Evolutionary conservation across 2,113 vertebrate species (phyloP).

Genomic region (Pelvicachromis taeniatus): DNA sequence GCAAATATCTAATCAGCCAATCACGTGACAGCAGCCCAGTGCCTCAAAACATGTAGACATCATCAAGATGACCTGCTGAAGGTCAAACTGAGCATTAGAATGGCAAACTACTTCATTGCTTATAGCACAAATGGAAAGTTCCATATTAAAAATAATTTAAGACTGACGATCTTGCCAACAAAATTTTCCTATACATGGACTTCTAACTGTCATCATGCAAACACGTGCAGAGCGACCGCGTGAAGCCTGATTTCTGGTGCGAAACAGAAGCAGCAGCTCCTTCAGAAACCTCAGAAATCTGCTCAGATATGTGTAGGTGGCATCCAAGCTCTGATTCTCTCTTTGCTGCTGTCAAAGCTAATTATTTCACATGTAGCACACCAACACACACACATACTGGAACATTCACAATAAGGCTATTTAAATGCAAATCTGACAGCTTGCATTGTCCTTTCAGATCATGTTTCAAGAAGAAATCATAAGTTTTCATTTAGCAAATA

Average conservation of each 20-base stretch:
- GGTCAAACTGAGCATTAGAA: not conserved
- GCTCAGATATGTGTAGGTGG: not conserved
- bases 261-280: not conserved
- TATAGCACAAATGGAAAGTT: not conserved
- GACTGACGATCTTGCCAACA: not conserved
- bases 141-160: not conserved
- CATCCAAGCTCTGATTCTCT: not conserved
- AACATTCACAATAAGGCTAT: not conserved
- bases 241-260: not conserved
- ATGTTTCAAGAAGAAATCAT: not conserved
- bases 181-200: not conserved
- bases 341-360: not conserved
- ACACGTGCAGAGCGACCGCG: not conserved
- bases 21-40: not conserved
- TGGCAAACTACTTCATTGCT: not conserved
- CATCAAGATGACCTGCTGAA: not conserved
- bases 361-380: not conserved
- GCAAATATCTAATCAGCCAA: not conserved
- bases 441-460: not conserved
- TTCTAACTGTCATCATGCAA: not conserved
- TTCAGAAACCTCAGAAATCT: not conserved
- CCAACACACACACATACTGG: not conserved
- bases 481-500: not conserved
- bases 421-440: not conserved
- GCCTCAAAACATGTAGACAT: not conserved